Conservation (phyloP, 2,113 vertebrate species). For the Scolopax mira region DNA sequence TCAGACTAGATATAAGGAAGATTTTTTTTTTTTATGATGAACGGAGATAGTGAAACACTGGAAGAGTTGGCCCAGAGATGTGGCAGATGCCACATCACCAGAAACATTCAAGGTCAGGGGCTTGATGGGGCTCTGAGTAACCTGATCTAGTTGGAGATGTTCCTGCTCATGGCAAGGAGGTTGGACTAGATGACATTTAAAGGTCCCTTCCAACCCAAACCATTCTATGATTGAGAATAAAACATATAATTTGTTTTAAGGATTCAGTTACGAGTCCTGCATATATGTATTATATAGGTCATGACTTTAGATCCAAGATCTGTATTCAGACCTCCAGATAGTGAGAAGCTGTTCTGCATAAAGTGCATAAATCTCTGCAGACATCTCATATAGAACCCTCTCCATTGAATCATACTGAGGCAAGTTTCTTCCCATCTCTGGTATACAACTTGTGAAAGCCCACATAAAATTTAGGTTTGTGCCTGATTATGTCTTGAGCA, state of each 20-base stretch:
- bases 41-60: background rate
- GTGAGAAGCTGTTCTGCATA: background rate
- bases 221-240: background rate
- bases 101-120: background rate
- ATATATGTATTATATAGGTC: background rate
- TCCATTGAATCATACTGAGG: background rate
- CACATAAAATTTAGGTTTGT: background rate
- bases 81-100: accelerated
- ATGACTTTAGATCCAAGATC: background rate
- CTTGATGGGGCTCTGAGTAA: background rate
- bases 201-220: background rate
- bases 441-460: background rate
- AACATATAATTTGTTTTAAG: background rate
- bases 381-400: background rate
- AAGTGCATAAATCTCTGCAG: background rate
- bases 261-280: background rate
- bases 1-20: background rate
- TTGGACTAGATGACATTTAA: background rate
- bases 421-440: background rate
- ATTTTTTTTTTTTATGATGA: accelerated
- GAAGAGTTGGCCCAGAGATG: background rate
- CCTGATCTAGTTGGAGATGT: background rate
- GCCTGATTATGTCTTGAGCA: background rate
- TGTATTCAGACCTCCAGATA: background rate
- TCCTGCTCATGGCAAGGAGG: background rate